A percentile compares a stretch with the other conserved stretches of the same genome.
phyloP scores from a whole-genome alignment of 2,888 invertebrate species.

The Tricholauxania praeusta region DNA sequence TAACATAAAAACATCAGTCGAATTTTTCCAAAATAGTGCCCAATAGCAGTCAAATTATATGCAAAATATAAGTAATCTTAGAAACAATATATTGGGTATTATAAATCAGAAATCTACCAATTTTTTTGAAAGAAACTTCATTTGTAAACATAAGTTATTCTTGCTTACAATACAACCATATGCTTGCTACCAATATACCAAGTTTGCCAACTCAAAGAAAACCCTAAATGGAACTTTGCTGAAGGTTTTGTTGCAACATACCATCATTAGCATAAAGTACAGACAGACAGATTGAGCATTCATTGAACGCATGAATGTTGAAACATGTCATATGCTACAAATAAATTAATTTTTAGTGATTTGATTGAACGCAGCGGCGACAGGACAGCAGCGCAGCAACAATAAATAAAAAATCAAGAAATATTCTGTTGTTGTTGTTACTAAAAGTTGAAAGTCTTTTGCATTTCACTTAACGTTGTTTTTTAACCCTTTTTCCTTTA shows the following conservation, averaged over 20 bases:
- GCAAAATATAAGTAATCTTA: too few relatives aligned
- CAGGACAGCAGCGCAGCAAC: not conserved
- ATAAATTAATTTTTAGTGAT: slow-evolving; percentile 25
- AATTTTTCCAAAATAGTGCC: too few relatives aligned
- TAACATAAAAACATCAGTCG: too few relatives aligned
- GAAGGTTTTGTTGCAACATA: not conserved
- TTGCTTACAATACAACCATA: too few relatives aligned
- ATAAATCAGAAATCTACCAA: too few relatives aligned
- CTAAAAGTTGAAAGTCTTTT: not conserved
- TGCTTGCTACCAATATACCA: not conserved
- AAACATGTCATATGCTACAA: slow-evolving; percentile 24
- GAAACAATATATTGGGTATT: too few relatives aligned
- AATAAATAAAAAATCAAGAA: not conserved
- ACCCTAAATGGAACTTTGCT: slow-evolving; percentile 16
- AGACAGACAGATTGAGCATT: not conserved
- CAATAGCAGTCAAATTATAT: too few relatives aligned
- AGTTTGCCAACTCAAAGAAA: not conserved
- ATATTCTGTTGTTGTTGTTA: not conserved
- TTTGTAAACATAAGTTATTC: too few relatives aligned
- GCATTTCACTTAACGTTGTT: slow-evolving; percentile 1
- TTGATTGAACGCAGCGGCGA: slow-evolving; percentile 16
- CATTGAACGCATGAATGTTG: not conserved
- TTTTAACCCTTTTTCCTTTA: not conserved
- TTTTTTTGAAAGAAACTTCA: too few relatives aligned
- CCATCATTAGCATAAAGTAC: slow-evolving; percentile 28